Base-by-base conservation (phyloP, 2,888 invertebrate genomes). In the Meandrusa payeni region DNA sequence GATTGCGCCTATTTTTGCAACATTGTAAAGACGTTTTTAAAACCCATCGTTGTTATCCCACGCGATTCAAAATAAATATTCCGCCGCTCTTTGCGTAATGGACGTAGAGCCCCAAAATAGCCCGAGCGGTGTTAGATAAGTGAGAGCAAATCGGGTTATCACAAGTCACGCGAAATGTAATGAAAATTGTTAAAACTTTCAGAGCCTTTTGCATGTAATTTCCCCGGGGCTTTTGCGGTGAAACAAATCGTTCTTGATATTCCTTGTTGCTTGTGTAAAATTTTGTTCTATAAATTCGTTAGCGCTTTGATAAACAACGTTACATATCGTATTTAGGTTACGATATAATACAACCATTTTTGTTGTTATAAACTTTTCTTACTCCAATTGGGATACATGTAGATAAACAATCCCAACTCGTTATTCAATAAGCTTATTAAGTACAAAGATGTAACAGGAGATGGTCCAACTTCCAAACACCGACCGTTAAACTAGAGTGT, bases 221-320 rank as follows among this genome's bases (percentile, higher is more conserved):
- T 68, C 67, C 73, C 68, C 19, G 41, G 66, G 56, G 69, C n/a
- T 61, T 59, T 58, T 48, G 55, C 50, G 52, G 56, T 42, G 48
- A 51, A 61, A 33, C 46, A 54, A 58, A 63, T 61, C 58, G 57
- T 51, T 63, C 64, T 60, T 57, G 54, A 56, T 59, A 65, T 57
- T 61, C 61, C 65, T 69, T 66, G 64, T 57, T 52, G 58, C 53
- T 54, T 55, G 17, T 27, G 24, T 26, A 24, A 2, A 22, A n/a
- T 12, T 20, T 20, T 29, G 7, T 13, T 40, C 10, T 12, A 5
- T 6, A 27, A 12, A 27, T 27, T 12, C 12, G 11, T 27, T 27
- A 5, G 9, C 10, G 3, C 22, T n/a, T 2, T 1, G 22, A 7
- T 22, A 2, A 7, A 22, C n/a, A n/a, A n/a, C n/a, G n/a, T n/a